Base-by-base conservation (phyloP, 2,797 vertebrate species). In the Mormyrus hasselquistii region DNA sequence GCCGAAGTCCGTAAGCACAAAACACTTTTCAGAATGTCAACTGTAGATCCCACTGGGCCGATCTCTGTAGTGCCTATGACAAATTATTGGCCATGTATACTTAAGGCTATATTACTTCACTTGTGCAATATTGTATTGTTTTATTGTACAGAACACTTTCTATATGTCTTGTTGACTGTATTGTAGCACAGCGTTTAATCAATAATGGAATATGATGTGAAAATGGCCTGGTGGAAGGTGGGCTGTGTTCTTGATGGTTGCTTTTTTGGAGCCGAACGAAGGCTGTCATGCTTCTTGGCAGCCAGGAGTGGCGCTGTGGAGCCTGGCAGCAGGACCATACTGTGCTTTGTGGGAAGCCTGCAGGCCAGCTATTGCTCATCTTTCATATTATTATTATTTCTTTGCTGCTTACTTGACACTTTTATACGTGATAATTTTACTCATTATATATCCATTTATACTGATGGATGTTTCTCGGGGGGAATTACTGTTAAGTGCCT, bases 361-460 rank as follows among this genome's bases (percentile, higher is more conserved):
- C 76, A n/a, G 41, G 76, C 41, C 41, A 47, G 76, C 7, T 22
- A 82, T n/a, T 22, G 76, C 76, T 47, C 76, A 82, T 82, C 76
- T 82, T 44, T 82, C 41, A 44, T 41, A 47, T 47, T 82, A 47
- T 47, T 82, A 34, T 82, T 82, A 82, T 85, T 52, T 50, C 44
- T 50, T 85, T 52, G 82, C 22, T 47, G 44, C 41, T 47, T 50
- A 25, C 82, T 49, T 25, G 22, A 52, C 47, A 84, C 44, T 49
- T 84, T 50, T 49, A 50, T 84, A 84, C 47, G 44, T 84, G 44
- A 84, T 50, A 52, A 47, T 52, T 52, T 52, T 52, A 49, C 82
- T 85, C 47, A 85, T 85, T 85, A 85, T 85, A 85, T 50, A 85
- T 47, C 44, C 82, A 85, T 85, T 85, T 85, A 85, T 47, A 29